Evolutionary conservation across 2,113 vertebrate genomes (phyloP).

Genomic region (Saccopteryx leptura): DNA sequence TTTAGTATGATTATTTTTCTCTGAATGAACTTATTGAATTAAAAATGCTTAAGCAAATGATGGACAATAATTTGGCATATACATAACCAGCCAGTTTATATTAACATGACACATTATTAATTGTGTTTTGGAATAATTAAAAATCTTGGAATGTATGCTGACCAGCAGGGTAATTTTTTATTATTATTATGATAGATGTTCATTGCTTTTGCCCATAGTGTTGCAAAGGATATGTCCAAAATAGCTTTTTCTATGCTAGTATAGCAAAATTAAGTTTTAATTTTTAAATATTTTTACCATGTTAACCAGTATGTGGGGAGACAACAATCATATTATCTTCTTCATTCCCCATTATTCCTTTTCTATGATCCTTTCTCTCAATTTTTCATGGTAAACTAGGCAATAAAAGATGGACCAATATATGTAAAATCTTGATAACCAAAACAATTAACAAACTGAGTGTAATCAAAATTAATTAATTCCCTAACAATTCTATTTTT

Average conservation of each 20-base stretch:
- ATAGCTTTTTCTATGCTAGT: not conserved
- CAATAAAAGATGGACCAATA: not conserved
- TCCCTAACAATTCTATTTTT: not conserved
- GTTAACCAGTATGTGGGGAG: not conserved
- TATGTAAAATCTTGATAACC: not conserved
- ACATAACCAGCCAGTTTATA: not conserved
- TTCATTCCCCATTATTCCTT: not conserved
- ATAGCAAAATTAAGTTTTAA: not conserved
- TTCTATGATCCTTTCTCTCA: not conserved
- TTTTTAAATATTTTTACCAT: not conserved
- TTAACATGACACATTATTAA: not conserved
- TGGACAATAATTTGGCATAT: not conserved
- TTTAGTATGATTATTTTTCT: not conserved
- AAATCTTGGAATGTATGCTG: not conserved
- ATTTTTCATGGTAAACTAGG: not conserved
- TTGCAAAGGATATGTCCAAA: not conserved
- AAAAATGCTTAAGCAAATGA: not conserved
- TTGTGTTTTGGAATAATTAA: not conserved
- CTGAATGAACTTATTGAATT: constrained; percentile 6
- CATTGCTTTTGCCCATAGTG: not conserved
- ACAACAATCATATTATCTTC: not conserved
- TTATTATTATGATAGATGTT: not conserved
- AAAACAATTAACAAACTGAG: not conserved
- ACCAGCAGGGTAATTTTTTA: not conserved
- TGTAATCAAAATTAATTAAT: not conserved